Evolutionary conservation across 1,140 invertebrate genomes (phyloP).

Genomic region (Apis dorsata): DNA sequence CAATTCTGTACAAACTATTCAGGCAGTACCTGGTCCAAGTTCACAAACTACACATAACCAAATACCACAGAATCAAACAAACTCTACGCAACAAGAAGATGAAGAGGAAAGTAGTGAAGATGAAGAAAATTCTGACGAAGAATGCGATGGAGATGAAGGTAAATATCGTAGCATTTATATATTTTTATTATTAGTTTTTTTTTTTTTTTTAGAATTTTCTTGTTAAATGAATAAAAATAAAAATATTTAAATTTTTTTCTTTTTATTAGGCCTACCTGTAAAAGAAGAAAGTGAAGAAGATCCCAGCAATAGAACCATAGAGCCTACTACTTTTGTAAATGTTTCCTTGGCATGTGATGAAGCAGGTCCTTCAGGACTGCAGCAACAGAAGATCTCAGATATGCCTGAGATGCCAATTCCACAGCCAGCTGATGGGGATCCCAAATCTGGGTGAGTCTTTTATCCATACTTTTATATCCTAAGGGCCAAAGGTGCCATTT

Average conservation of each 20-base stretch:
- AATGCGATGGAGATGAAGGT: conserved; percentile 77
- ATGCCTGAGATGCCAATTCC: conserved; percentile 74
- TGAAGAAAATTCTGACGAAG: conserved; percentile 78
- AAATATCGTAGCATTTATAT: conserved; percentile 8
- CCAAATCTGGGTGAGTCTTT: conserved; percentile 82
- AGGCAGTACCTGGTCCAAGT: conserved; percentile 75
- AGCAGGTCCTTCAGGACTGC: conserved; percentile 81
- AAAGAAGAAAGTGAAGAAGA: conserved; percentile 78
- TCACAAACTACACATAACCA: conserved; percentile 73
- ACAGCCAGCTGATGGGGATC: conserved; percentile 73
- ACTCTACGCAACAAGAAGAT: conserved; percentile 70
- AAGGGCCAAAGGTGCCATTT: conserved; percentile 74
- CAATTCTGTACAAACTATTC: conserved; percentile 73
- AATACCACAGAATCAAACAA: conserved; percentile 71
- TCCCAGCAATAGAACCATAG: conserved; percentile 72
- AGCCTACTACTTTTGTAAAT: conserved; percentile 79
- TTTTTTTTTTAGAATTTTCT: not conserved
- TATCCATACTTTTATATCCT: conserved; percentile 56
- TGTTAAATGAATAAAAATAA: not conserved
- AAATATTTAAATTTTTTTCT: not conserved
- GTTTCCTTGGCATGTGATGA: conserved; percentile 79
- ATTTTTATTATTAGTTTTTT: not conserved
- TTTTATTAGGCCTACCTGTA: conserved; percentile 72
- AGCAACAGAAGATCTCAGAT: conserved; percentile 77
- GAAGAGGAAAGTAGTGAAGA: conserved; percentile 76